These are phyloP conservation scores for Ischnura elegans DNA, from an alignment of 2,888 invertebrate genomes.

Conservation along the genomic window DNA sequence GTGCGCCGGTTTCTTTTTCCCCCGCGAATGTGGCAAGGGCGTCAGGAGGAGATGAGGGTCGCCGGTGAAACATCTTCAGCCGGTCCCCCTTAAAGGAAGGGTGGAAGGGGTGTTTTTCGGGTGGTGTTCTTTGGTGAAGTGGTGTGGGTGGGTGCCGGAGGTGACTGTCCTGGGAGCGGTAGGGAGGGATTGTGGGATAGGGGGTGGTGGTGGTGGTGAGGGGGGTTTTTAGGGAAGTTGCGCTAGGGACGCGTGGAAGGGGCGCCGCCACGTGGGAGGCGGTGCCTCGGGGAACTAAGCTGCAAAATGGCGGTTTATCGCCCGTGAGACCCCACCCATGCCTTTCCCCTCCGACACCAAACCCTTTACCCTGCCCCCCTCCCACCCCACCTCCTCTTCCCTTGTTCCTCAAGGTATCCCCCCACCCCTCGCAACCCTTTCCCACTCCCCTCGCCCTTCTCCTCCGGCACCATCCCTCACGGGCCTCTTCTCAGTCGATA, in stretches of 20 bases:
- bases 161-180: conserved; percentile 44
- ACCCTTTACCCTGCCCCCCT: not conserved
- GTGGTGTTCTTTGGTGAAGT: not conserved
- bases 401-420: not conserved
- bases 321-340: conserved; percentile 63
- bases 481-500: conserved; percentile 66
- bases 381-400: conserved; percentile 30
- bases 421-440: not conserved
- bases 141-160: not conserved
- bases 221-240: not conserved
- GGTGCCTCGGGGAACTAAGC: conserved; percentile 66
- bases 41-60: not conserved
- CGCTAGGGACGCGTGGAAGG: conserved; percentile 53
- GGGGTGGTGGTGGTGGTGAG: not conserved
- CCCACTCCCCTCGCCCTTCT: not conserved
- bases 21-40: not conserved
- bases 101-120: not conserved
- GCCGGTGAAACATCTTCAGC: not conserved
- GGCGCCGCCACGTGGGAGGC: conserved; percentile 67
- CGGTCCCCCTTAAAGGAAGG: not conserved
- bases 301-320: conserved; percentile 67
- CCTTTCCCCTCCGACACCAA: conserved; percentile 7
- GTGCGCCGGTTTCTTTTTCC: not conserved
- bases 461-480: conserved; percentile 24
- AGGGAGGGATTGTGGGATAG: not conserved